phyloP scores from a whole-genome alignment of 2,888 invertebrate genomes.

The Harpagoxenus sublaevis region DNA sequence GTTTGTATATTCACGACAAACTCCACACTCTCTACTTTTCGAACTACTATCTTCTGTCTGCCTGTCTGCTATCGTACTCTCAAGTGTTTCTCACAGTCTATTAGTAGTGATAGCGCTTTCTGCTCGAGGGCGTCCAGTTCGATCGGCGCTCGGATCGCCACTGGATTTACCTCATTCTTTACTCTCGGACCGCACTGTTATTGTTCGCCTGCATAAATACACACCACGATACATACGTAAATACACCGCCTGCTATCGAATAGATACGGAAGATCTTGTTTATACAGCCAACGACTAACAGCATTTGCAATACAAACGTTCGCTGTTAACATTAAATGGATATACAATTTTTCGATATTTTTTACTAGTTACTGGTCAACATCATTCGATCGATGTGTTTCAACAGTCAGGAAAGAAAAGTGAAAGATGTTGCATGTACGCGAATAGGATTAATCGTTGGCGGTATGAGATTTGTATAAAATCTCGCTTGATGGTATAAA shows the following conservation, averaged over 20 bases:
- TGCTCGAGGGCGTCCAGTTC: constrained; percentile 3
- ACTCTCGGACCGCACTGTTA: constrained; percentile 9
- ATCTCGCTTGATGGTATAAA: background rate
- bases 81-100: constrained; percentile 10
- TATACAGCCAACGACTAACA: constrained; percentile 1
- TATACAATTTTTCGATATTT: background rate
- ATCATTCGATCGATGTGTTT: background rate
- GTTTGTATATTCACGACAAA: constrained; percentile 16
- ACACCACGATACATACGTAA: constrained; percentile 17
- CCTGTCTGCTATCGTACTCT: constrained; percentile 27
- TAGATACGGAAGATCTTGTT: constrained; percentile 12
- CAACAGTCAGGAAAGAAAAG: too few relatives aligned
- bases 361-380: background rate
- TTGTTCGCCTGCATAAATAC: constrained; percentile 30
- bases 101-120: constrained; percentile 36
- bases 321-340: background rate
- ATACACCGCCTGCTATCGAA: constrained; percentile 7
- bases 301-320: background rate
- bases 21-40: constrained; percentile 19
- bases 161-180: constrained; percentile 29
- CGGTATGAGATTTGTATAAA: background rate
- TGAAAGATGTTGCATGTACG: background rate
- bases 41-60: constrained; percentile 25
- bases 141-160: background rate
- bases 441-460: background rate